These are phyloP conservation scores for Anser brachyrhynchus DNA, from an alignment of 2,113 vertebrate genomes.

Conservation along the genomic window DNA sequence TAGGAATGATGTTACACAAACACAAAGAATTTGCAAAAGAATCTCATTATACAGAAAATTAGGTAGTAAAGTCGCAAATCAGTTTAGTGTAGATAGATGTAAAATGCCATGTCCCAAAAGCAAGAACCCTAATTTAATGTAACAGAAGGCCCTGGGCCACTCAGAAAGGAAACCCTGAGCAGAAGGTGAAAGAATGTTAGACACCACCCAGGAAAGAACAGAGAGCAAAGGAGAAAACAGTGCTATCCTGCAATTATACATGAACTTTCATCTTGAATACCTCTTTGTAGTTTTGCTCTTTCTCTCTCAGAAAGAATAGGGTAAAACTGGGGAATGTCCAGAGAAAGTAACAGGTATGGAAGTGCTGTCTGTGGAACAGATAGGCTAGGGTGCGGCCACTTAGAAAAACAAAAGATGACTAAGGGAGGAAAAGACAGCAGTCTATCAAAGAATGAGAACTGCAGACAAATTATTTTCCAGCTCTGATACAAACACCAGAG, in stretches of 20 bases:
- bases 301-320: neutral
- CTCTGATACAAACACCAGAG: neutral
- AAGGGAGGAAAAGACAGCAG: neutral
- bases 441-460: neutral
- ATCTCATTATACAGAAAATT: neutral
- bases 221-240: neutral
- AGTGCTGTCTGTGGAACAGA: neutral
- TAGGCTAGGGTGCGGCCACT: neutral
- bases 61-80: neutral
- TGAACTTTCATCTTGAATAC: neutral
- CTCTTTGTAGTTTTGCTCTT: neutral
- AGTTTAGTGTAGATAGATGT: neutral
- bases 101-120: neutral
- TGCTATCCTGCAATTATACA: neutral
- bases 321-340: neutral
- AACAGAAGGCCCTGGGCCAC: neutral
- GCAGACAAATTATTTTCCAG: neutral
- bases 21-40: accelerated
- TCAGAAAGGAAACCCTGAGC: neutral
- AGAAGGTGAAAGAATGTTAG: neutral
- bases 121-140: neutral
- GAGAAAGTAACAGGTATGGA: neutral
- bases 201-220: neutral
- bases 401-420: neutral
- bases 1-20: neutral